These are phyloP conservation scores for Procambarus clarkii DNA, from an alignment of 1,140 invertebrate species.

Conservation along the genomic window DNA sequence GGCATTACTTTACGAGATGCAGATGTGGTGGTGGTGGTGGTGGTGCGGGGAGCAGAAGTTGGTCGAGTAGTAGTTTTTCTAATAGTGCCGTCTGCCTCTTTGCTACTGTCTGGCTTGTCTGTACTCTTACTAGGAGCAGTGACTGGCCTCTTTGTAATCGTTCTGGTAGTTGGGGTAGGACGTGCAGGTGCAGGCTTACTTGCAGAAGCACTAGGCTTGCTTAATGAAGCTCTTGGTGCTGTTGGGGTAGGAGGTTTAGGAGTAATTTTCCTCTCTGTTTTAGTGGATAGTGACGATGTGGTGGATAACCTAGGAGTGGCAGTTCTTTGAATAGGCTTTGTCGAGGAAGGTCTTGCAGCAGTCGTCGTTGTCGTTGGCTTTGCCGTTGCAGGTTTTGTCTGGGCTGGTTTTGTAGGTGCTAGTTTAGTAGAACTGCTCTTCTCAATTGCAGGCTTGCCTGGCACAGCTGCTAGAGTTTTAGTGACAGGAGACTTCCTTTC, in stretches of 20 bases:
- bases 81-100: slow-evolving; percentile 40
- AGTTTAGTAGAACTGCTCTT: slow-evolving; percentile 17
- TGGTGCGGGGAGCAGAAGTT: slow-evolving; percentile 7
- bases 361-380: slow-evolving; percentile 28
- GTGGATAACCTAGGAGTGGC: slow-evolving; percentile 25
- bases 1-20: slow-evolving; percentile 41
- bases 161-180: slow-evolving; percentile 45
- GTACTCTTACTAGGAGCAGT: slow-evolving; percentile 38
- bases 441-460: slow-evolving; percentile 16
- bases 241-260: slow-evolving; percentile 28
- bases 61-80: slow-evolving; percentile 28
- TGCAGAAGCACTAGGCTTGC: slow-evolving; percentile 41
- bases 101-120: slow-evolving; percentile 34
- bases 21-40: slow-evolving; percentile 53
- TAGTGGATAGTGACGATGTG: neutral
- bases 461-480: neutral
- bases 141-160: slow-evolving; percentile 31
- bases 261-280: neutral
- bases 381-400: slow-evolving; percentile 6
- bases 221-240: slow-evolving; percentile 40
- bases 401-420: slow-evolving; percentile 3
- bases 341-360: slow-evolving; percentile 4
- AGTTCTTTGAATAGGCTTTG: neutral
- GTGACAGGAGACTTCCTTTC: slow-evolving; percentile 43
- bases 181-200: slow-evolving; percentile 42